Conservation (phyloP, 1,140 invertebrate species). For the Zaprionus tsacasi region DNA sequence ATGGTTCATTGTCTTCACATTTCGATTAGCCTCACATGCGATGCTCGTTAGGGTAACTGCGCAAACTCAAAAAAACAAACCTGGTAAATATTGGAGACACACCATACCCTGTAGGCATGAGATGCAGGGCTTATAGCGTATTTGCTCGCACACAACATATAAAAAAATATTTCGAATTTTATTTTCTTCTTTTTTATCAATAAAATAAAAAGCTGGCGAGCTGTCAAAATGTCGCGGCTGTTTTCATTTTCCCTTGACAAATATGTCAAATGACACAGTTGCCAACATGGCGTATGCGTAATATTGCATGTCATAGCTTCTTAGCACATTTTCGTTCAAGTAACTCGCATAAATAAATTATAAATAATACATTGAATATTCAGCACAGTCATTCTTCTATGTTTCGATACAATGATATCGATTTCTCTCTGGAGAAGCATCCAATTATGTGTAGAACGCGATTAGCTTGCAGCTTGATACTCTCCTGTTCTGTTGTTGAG, state of each 20-base stretch:
- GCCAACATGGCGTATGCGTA: conserved; percentile 40
- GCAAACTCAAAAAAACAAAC: conserved; percentile 28
- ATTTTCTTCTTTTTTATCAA: background rate
- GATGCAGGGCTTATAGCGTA: background rate
- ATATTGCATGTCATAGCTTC: conserved; percentile 44
- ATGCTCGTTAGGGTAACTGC: conserved; percentile 5
- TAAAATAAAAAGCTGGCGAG: conserved; percentile 10
- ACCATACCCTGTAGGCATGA: background rate
- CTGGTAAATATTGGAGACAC: background rate
- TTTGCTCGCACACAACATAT: background rate
- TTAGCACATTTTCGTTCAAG: background rate
- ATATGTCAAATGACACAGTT: conserved; percentile 44
- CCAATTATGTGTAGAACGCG: conserved; percentile 25
- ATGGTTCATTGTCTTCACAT: conserved; percentile 54
- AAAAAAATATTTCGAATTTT: background rate
- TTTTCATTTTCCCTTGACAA: conserved; percentile 28
- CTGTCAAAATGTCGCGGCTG: conserved; percentile 25
- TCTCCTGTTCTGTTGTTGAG: background rate
- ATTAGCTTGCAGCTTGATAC: conserved; percentile 21
- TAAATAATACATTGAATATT: background rate
- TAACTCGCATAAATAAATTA: background rate
- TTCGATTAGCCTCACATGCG: conserved; percentile 38
- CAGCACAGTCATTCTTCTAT: conserved; percentile 2
- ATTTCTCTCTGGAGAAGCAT: background rate
- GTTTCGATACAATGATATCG: background rate